Base-by-base conservation (phyloP, 2,888 invertebrate genomes). In the Heterodera filipjevi region DNA sequence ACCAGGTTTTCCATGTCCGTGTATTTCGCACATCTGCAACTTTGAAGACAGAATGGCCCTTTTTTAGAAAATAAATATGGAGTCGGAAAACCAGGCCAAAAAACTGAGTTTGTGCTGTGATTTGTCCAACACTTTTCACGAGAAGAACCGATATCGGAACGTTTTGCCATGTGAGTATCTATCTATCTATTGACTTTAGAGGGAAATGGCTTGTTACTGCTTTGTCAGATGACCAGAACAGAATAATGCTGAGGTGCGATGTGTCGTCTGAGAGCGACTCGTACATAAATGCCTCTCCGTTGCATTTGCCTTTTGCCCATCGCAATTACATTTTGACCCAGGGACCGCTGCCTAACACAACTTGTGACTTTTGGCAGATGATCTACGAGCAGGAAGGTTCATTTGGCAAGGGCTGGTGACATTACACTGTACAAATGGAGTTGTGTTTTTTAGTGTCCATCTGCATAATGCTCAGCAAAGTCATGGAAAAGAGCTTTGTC, bases 311-410 rank as follows among this genome's bases (percentile, higher is more conserved):
- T 2, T 74, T 78, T 66, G 84, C 86, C 30, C 75, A 77, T 12
- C 81, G 85, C 14, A 80, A 82, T 27, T 87, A 87, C 77, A 87
- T 87, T 78, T 77, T 87, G 5, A 80, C 85, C n/a, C 87, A 87
- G 83, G 88, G 88, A 0, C 88, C 88, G 2, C 79, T 88, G 53
- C 80, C 79, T 16, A 79, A 80, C 22, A 87, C 88, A 16, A 59
- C 81, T n/a, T 79, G 71, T 27, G 86, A 88, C 77, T 88, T 87
- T 76, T 89, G 88, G 88, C 84, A 85, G 74, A 87, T 89, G 87
- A 79, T 86, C 12, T 84, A 81, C 79, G 84, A 89, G 79, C 82
- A 87, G 44, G 81, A 82, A 19, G 81, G 75, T 75, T 53, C 19
- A 27, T 32, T 39, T 39, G 32, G 8, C 27, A 22, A 22, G 14